Base-by-base conservation (phyloP, 2,888 invertebrate species). In the Eledona agricola region DNA sequence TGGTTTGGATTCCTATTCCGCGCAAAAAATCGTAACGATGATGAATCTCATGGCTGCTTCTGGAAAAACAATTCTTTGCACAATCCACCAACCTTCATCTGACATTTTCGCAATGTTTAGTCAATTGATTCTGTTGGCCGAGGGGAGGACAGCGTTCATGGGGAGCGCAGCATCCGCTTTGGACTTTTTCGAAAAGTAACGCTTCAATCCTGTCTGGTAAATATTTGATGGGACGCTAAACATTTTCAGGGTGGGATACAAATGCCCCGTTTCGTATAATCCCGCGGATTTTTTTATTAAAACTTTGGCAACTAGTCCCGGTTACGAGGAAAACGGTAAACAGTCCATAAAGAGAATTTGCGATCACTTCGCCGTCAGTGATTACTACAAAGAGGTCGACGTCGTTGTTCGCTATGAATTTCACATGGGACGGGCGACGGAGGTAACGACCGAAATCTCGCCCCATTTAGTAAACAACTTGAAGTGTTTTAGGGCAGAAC, bases 51-150 rank as follows among this genome's bases (percentile, higher is more conserved):
- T 89, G 72, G 86, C 90, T 0, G 81, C 81, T 1, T 83, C 85
- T 59, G 92, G 93, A 9, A 90, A 90, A 75, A 93, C 94, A 0
- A 87, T 96, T 20, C 79, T 96, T 45, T 93, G 93, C 72, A 96
- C 96, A 10, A 96, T 96, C 63, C 96, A 96, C 76, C 96, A 96
- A 77, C 96, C 96, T 0, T 92, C 92, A 2, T 91, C 92, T 0
- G 90, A 93, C 65, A 78, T 92, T 49, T 93, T 93, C 74, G 85
- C 87, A 1, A 83, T 90, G 78, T 96, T 96, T 70, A 88, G 93
- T 67, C 83, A 84, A 58, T 73, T 84, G 16, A 84, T 96, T 55
- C 77, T 96, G 25, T 78, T 96, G 55, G 89, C 93, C 11, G 93
- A 94, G 69, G 96, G 96, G 0, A 80, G 92, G 55, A 86, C 93